Base-by-base conservation (phyloP, 2,888 invertebrate genomes). In the Alitta virens region DNA sequence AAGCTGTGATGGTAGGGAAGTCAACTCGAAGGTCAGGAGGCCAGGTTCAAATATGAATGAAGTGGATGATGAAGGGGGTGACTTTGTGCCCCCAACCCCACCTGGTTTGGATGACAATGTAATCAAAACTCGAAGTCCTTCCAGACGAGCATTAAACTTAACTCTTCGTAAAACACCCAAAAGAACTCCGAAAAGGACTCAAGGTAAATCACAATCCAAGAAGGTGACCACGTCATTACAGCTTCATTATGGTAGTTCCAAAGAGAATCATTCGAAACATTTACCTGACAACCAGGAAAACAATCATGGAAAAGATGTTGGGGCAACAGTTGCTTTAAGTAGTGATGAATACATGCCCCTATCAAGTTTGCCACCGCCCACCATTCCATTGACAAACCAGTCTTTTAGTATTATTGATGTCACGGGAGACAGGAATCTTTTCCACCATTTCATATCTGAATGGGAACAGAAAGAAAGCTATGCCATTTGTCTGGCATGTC, bases 401-500 rank as follows among this genome's bases (percentile, higher is more conserved):
- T 68, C 71, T 1, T 77, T 82, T 59, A 73, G 75, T 23, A 76
- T 82, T 56, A 77, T 80, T 52, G 81, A 82, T 69, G 81, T 81
- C 7, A 75, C 79, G 63, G 72, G 76, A 1, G 68, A 77, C 64
- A 68, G 67, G 38, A 49, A 63, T 14, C 64, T 80, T 51, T 82
- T 81, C 66, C 67, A 76, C 27, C 75, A 72, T 0, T 82, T 83
- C 67, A 62, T 81, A 7, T 62, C 69, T 46, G 79, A 81, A 61
- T 80, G 82, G 81, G 67, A 68, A 26, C 68, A 65, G 1, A 72
- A 78, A 64, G 61, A 62, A 3, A 57, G 62, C 23, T 82, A 76
- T 71, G 67, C 81, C n/a, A 43, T 83, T 25, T 73, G 77, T 51
- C 23, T 83, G 23, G 81, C 81, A 2, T 83, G 82, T 75, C 82